These are phyloP conservation scores for Hydrolagus colliei DNA, from an alignment of 2,797 vertebrate genomes.

Conservation along the genomic window DNA sequence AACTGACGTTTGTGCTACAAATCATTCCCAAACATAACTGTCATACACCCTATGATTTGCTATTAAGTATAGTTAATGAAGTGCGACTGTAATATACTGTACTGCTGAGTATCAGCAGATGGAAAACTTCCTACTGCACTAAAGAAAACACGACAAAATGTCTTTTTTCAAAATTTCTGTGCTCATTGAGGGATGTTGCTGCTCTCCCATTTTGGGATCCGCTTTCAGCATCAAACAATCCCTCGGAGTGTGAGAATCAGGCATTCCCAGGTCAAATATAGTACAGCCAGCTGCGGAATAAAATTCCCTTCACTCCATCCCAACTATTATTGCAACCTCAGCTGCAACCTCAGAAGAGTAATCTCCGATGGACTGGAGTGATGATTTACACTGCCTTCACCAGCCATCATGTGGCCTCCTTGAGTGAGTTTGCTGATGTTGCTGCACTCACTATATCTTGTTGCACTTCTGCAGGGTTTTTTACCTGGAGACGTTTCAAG, in stretches of 20 bases:
- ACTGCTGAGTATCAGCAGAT: constrained; percentile 33
- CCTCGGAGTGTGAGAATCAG: neutral
- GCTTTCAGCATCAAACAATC: neutral
- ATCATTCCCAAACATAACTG: neutral
- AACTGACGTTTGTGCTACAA: constrained; percentile 1
- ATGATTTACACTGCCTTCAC: too few species aligned
- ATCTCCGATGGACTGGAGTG: too few species aligned
- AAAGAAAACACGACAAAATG: constrained; percentile 36
- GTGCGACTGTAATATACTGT: constrained; percentile 36
- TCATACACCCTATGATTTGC: constrained; percentile 28
- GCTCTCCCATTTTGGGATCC: neutral
- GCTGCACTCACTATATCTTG: too few species aligned
- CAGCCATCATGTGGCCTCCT: too few species aligned
- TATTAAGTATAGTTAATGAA: constrained; percentile 43
- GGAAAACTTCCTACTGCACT: neutral
- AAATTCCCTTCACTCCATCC: neutral
- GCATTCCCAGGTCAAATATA: neutral
- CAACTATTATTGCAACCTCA: too few species aligned
- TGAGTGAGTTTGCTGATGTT: too few species aligned
- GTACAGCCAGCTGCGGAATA: neutral
- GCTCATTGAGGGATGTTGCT: neutral
- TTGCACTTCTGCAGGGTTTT: too few species aligned
- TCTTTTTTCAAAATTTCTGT: neutral
- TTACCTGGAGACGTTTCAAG: too few species aligned
- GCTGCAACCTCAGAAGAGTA: too few species aligned